Evolutionary conservation across 1,140 invertebrate species (phyloP).

Genomic region (Anoplophora glabripennis): DNA sequence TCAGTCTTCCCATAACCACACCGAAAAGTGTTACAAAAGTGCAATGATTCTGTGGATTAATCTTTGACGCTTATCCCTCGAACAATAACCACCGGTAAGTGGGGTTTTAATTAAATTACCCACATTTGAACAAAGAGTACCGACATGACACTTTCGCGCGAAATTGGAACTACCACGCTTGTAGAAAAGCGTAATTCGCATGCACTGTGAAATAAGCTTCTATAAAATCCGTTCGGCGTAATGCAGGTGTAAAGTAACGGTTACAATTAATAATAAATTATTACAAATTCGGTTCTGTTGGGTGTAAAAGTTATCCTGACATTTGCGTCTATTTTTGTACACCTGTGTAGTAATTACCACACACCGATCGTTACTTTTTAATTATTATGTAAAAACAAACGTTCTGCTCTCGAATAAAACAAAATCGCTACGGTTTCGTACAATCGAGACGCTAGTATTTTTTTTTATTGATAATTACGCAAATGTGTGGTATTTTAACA

Average conservation of each 20-base stretch:
- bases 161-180: not conserved
- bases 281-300: no score
- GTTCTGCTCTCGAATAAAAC: no score
- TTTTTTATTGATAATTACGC: no score
- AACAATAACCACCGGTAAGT: no score
- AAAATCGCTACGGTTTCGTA: no score
- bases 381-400: no score
- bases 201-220: not conserved
- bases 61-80: constrained; percentile 21
- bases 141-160: not conserved
- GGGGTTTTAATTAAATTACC: constrained; percentile 6
- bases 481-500: no score
- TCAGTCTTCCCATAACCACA: constrained; percentile 25
- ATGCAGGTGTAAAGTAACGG: not conserved
- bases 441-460: no score
- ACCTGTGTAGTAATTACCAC: not conserved
- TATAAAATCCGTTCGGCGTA: not conserved
- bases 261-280: no score
- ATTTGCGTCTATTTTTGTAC: not conserved
- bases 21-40: constrained; percentile 37
- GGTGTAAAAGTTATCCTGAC: not conserved
- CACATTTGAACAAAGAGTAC: not conserved
- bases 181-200: not conserved
- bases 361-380: not conserved
- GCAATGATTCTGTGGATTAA: constrained; percentile 39